Evolutionary conservation across 1,140 invertebrate species (phyloP).

Genomic region (Teleogryllus occipitalis): DNA sequence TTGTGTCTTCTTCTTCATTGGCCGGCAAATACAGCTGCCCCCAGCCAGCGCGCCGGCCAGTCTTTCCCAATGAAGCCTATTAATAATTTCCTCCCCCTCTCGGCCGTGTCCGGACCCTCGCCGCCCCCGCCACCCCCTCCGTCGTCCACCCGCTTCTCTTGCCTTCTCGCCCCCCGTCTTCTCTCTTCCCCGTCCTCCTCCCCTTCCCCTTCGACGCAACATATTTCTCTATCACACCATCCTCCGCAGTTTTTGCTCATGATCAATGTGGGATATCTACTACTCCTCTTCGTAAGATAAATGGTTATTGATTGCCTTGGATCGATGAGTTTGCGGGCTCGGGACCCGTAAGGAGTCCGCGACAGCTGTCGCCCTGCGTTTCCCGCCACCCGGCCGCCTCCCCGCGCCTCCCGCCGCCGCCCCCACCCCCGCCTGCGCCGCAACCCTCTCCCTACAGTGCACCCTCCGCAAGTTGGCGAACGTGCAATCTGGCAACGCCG

Average conservation of each 20-base stretch:
- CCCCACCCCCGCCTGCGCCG: too few species aligned
- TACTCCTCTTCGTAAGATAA: neutral
- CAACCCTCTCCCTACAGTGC: too few species aligned
- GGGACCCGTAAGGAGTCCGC: neutral
- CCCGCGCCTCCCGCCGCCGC: too few species aligned
- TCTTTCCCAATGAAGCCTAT: conserved; percentile 3
- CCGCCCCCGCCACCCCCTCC: neutral
- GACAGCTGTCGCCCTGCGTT: neutral
- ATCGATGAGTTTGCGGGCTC: neutral
- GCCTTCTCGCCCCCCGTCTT: neutral
- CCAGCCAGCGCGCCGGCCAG: neutral
- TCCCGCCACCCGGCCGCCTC: too few species aligned
- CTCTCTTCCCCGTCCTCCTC: neutral
- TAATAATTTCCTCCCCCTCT: neutral
- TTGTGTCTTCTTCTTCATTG: neutral
- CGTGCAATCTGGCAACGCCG: too few species aligned
- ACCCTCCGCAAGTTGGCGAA: too few species aligned
- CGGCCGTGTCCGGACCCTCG: neutral
- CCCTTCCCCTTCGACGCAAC: neutral
- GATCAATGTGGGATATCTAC: neutral
- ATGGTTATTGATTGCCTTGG: neutral
- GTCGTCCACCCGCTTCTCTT: neutral
- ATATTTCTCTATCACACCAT: neutral
- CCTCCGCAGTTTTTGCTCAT: neutral
- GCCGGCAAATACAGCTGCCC: neutral